A percentile compares a stretch with the other conserved stretches of the same genome.
Evolutionary conservation across 2,888 invertebrate genomes (phyloP).

Genomic region (Rhamphomyia laevipes): DNA sequence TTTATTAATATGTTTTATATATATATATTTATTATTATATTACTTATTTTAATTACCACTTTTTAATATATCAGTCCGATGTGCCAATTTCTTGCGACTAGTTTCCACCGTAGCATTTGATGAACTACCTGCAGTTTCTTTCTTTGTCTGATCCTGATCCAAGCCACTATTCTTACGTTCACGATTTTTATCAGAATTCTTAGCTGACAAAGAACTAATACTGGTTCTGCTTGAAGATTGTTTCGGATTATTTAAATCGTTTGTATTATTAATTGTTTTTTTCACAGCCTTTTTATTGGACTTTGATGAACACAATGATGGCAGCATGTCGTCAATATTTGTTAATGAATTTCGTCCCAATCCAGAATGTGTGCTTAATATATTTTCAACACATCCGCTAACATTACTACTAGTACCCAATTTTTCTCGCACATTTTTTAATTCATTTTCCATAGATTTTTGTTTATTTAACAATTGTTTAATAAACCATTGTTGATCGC

Average conservation of each 20-base stretch:
- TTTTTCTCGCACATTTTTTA: constrained; percentile 51
- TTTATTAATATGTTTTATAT: too few relatives aligned
- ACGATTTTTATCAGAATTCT: neutral
- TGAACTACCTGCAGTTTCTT: too few relatives aligned
- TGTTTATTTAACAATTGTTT: constrained; percentile 71
- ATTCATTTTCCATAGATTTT: constrained; percentile 66
- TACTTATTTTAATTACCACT: constrained; percentile 6
- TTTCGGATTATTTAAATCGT: neutral
- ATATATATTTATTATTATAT: neutral
- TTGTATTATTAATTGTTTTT: neutral
- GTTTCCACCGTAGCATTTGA: neutral
- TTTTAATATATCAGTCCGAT: constrained; percentile 13
- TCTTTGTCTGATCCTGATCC: too few relatives aligned
- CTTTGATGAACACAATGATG: neutral
- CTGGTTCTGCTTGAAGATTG: neutral
- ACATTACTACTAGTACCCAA: neutral
- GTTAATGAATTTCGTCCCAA: too few relatives aligned
- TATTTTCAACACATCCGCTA: neutral
- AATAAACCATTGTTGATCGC: constrained; percentile 89
- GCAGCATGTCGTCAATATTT: neutral
- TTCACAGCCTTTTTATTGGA: neutral
- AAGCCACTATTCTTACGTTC: neutral
- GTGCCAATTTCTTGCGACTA: constrained; percentile 6
- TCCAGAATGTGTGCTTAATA: too few relatives aligned
- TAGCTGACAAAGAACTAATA: neutral